These are phyloP conservation scores for Sarcophaga variegata DNA, from an alignment of 2,888 invertebrate genomes.

Conservation along the genomic window DNA sequence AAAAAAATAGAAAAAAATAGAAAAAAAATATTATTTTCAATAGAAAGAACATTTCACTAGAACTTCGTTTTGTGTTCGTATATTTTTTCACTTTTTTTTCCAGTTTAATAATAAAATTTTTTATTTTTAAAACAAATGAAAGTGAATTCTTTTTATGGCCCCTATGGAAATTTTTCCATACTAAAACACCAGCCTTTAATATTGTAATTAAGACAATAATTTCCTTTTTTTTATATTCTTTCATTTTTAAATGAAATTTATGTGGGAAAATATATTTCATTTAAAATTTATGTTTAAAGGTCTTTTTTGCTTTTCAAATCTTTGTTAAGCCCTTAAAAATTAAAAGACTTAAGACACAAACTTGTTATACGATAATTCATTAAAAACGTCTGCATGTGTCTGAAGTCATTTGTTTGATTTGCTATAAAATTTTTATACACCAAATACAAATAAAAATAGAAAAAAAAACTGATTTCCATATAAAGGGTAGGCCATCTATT, in stretches of 20 bases:
- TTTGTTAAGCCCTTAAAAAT: neutral
- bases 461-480: constrained; percentile 2
- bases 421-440: neutral
- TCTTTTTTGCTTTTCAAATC: constrained; percentile 15
- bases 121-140: constrained; percentile 28
- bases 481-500: too few relatives aligned
- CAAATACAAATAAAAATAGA: too few relatives aligned
- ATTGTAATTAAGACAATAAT: too few relatives aligned
- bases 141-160: constrained; percentile 28
- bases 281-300: neutral
- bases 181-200: neutral
- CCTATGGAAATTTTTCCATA: neutral
- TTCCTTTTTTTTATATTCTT: neutral
- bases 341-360: constrained; percentile 25
- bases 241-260: constrained; percentile 20
- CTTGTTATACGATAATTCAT: neutral
- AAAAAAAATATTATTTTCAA: neutral
- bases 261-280: constrained; percentile 29
- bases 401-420: constrained; percentile 19
- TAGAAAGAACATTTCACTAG: neutral
- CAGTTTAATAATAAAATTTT: neutral
- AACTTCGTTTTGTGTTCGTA: neutral
- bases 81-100: neutral
- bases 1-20: neutral
- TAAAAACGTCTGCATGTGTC: neutral